These are phyloP conservation scores for Mythimna impura DNA, from an alignment of 2,888 invertebrate genomes.

Conservation along the genomic window DNA sequence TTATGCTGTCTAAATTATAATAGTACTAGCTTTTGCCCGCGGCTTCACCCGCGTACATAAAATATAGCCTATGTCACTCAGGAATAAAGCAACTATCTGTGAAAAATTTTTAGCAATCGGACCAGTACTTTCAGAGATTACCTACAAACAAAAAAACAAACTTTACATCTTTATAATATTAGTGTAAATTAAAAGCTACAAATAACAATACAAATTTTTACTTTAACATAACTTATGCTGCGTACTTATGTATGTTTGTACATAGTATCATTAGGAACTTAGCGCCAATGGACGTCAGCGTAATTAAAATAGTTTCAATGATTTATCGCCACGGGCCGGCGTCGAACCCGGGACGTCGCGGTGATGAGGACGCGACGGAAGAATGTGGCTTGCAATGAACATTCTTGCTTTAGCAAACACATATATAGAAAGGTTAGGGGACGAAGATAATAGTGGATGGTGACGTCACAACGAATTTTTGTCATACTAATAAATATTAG, in stretches of 20 bases:
- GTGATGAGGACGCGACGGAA: slow-evolving; percentile 29
- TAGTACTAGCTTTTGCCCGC: too few species aligned
- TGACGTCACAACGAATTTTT: not conserved
- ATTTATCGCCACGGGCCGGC: slow-evolving; percentile 53
- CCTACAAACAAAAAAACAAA: not conserved
- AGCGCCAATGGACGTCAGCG: slow-evolving; percentile 42
- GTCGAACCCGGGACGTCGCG: slow-evolving; percentile 38
- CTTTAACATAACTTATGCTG: not conserved
- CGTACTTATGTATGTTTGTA: slow-evolving; percentile 5
- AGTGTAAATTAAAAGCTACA: too few species aligned
- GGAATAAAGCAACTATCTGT: too few species aligned
- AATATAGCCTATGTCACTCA: too few species aligned
- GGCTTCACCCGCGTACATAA: too few species aligned
- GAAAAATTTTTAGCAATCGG: too few species aligned
- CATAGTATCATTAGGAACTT: slow-evolving; percentile 26
- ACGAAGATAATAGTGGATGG: not conserved
- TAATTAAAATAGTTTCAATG: slow-evolving; percentile 71
- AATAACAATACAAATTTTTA: not conserved
- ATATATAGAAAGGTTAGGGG: not conserved
- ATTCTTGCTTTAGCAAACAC: slow-evolving; percentile 13
- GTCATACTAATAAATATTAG: not conserved
- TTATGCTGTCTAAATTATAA: too few species aligned
- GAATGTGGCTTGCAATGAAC: slow-evolving; percentile 30
- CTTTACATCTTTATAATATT: not conserved
- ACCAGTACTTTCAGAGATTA: too few species aligned